These are phyloP conservation scores for Corydoras sp. DNA, from an alignment of 2,113 vertebrate genomes.

Conservation along the genomic window DNA sequence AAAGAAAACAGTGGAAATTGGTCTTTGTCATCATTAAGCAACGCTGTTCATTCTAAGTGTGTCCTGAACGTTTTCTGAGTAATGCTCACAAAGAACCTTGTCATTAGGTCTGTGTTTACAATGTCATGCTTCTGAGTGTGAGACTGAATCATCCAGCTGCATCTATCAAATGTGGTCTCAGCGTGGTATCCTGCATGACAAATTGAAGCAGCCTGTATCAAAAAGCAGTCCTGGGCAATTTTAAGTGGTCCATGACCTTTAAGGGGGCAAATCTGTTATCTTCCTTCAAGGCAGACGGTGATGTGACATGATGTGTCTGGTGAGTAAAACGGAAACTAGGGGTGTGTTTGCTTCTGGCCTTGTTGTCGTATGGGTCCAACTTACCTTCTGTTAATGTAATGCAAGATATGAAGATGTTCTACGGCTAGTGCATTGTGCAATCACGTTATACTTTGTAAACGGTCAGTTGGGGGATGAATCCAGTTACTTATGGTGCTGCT, in stretches of 20 bases:
- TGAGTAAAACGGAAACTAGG: background rate
- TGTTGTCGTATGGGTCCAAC: background rate
- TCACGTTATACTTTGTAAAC: constrained; percentile 3
- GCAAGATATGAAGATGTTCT: background rate
- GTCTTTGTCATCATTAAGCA: no score
- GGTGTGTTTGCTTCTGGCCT: background rate
- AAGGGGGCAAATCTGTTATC: background rate
- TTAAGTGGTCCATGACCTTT: constrained; percentile 10
- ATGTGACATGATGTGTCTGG: constrained; percentile 14
- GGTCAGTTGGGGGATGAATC: constrained; percentile 4
- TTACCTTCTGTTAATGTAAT: constrained; percentile 1
- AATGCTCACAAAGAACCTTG: no score
- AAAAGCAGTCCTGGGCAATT: background rate
- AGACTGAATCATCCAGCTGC: background rate
- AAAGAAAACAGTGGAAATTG: no score
- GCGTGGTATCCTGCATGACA: background rate
- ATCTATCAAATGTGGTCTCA: background rate
- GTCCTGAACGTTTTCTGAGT: no score
- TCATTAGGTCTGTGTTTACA: no score
- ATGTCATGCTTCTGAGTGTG: no score
- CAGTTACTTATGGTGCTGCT: background rate
- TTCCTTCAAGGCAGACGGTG: background rate
- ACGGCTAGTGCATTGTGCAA: background rate
- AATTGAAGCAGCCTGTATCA: background rate
- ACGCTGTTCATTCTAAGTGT: no score